Percentiles rank a stretch among this genome's conserved stretches.
Evolutionary conservation across 2,797 vertebrate genomes (phyloP).

Genomic region (Cottoperca gobio): DNA sequence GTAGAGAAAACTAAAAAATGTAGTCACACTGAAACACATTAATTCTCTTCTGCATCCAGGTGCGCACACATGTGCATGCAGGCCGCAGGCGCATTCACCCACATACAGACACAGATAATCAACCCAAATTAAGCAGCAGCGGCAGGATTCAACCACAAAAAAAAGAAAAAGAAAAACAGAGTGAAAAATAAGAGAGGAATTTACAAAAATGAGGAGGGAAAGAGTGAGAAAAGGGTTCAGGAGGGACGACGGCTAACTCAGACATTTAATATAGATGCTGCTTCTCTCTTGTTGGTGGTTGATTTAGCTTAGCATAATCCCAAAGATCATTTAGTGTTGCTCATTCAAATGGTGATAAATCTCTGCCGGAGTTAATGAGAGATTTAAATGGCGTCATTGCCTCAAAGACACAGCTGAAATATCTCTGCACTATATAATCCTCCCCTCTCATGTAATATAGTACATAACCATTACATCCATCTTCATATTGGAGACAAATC

Average conservation of each 20-base stretch:
- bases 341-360: slow-evolving; percentile 81
- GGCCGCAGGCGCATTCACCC: slow-evolving; percentile 16
- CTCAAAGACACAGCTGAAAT: slow-evolving; percentile 77
- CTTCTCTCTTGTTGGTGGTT: slow-evolving; percentile 74
- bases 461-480: slow-evolving; percentile 69
- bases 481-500: slow-evolving; percentile 69
- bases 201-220: slow-evolving; percentile 21
- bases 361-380: slow-evolving; percentile 79
- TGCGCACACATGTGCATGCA: slow-evolving; percentile 1
- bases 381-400: slow-evolving; percentile 78
- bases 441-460: slow-evolving; percentile 65
- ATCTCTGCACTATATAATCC: slow-evolving; percentile 73
- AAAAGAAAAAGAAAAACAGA: slow-evolving; percentile 1
- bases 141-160: slow-evolving; percentile 36
- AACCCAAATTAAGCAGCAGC: slow-evolving; percentile 51
- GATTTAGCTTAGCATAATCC: slow-evolving; percentile 81
- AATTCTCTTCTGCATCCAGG: slow-evolving; percentile 13
- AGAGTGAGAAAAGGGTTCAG: slow-evolving; percentile 3
- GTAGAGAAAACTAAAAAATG: slow-evolving; percentile 3
- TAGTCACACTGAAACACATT: slow-evolving; percentile 1
- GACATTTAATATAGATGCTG: slow-evolving; percentile 54
- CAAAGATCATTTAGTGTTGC: slow-evolving; percentile 77
- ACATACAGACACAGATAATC: slow-evolving; percentile 35
- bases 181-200: slow-evolving; percentile 4
- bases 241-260: slow-evolving; percentile 32